phyloP scores from a whole-genome alignment of 2,888 invertebrate genomes.

The Platerodrilus igneus region DNA sequence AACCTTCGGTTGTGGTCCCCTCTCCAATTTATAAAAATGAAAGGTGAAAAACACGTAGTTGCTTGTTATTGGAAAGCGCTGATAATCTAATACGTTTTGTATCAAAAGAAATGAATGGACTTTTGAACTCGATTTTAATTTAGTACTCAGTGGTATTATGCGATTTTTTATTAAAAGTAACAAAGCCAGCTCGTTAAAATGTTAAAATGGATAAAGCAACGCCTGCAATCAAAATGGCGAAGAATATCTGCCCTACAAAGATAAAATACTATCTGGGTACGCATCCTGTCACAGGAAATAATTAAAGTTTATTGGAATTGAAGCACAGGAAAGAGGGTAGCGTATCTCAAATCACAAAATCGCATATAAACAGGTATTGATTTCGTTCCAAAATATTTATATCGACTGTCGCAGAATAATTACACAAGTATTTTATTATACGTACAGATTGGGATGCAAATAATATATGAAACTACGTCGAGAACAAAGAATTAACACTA shows the following conservation, averaged over 20 bases:
- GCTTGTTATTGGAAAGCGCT: constrained; percentile 30
- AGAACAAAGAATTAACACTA: constrained; percentile 20
- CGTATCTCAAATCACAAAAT: constrained; percentile 28
- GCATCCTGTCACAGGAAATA: constrained; percentile 32
- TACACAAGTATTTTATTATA: constrained; percentile 19
- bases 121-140: constrained; percentile 15
- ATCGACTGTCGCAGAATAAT: constrained; percentile 17
- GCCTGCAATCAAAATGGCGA: constrained; percentile 16
- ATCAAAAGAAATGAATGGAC: constrained; percentile 26
- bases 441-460: constrained; percentile 13
- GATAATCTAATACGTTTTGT: constrained; percentile 29
- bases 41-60: constrained; percentile 31
- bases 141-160: constrained; percentile 13
- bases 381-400: constrained; percentile 8
- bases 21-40: constrained; percentile 27
- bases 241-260: constrained; percentile 24
- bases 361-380: constrained; percentile 30
- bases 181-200: constrained; percentile 20
- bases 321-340: constrained; percentile 27
- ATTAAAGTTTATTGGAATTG: constrained; percentile 37
- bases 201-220: too few relatives aligned
- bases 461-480: constrained; percentile 23
- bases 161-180: constrained; percentile 21
- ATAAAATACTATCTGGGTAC: constrained; percentile 31
- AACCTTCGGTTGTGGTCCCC: constrained; percentile 4